Conservation (phyloP, 37 sponge, comb jelly and placozoan species). For the Ephydatia muelleri region DNA sequence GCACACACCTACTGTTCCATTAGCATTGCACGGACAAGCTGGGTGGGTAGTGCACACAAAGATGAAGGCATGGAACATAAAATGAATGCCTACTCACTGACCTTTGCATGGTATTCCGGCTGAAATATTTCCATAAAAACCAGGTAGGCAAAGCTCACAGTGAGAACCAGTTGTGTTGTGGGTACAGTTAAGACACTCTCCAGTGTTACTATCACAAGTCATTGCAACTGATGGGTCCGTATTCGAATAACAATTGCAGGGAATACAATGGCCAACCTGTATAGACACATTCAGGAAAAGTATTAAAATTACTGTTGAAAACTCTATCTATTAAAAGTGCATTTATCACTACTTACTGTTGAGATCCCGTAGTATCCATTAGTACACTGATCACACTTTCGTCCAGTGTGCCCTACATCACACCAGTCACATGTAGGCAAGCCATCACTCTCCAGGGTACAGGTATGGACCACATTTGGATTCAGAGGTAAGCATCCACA, state of each 20-base stretch:
- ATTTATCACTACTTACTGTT: slow-evolving; percentile 19
- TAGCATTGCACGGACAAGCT: slow-evolving; percentile 52
- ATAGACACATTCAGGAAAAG: no score
- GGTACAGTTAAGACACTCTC: slow-evolving; percentile 71
- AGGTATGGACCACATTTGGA: slow-evolving; percentile 54
- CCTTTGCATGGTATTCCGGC: slow-evolving; percentile 47
- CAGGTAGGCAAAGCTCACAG: slow-evolving; percentile 70
- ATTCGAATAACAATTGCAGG: slow-evolving; percentile 76
- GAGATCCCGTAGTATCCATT: slow-evolving; percentile 88
- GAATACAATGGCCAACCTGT: slow-evolving; percentile 40
- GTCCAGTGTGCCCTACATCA: slow-evolving; percentile 68
- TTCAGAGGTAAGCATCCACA: slow-evolving; percentile 78
- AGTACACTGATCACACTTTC: slow-evolving; percentile 85
- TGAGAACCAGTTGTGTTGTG: slow-evolving; percentile 81
- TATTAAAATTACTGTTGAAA: not conserved
- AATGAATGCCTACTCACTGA: slow-evolving; percentile 26
- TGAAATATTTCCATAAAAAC: slow-evolving; percentile 68
- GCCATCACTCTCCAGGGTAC: slow-evolving; percentile 61
- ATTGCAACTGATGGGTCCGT: slow-evolving; percentile 69
- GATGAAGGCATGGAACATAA: not conserved
- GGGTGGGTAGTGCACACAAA: not conserved
- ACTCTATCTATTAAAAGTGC: not conserved
- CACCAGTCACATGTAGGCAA: slow-evolving; percentile 72
- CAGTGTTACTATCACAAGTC: slow-evolving; percentile 76
- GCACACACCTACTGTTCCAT: slow-evolving; percentile 46